phyloP scores from a whole-genome alignment of 1,140 invertebrate species.

The Pseudomyrmex cubaensis region DNA sequence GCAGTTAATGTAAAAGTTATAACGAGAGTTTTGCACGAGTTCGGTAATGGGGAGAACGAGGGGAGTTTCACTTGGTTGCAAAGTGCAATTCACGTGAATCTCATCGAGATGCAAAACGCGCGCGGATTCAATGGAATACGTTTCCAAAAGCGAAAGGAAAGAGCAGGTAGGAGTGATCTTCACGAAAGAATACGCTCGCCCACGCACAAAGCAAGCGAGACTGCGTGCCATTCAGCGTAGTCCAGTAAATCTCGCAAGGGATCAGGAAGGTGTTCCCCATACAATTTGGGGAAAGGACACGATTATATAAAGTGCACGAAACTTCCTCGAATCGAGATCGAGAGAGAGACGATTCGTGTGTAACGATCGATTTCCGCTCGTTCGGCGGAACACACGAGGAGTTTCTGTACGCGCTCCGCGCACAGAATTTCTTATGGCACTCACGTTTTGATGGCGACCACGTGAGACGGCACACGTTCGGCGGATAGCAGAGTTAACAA shows the following conservation, averaged over 20 bases:
- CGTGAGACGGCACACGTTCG: slow-evolving; percentile 42
- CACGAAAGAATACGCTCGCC: slow-evolving; percentile 13
- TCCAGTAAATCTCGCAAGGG: too few relatives aligned
- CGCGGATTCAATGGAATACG: slow-evolving; percentile 16
- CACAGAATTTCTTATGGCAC: slow-evolving; percentile 45
- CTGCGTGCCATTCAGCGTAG: too few relatives aligned
- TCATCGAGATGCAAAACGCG: neutral
- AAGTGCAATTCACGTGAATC: neutral
- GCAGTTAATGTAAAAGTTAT: slow-evolving; percentile 19
- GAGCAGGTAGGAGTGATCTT: slow-evolving; percentile 27
- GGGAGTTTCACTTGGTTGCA: neutral
- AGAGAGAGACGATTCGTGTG: too few relatives aligned
- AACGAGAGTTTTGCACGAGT: neutral
- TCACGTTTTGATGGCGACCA: slow-evolving; percentile 63
- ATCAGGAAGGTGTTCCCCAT: too few relatives aligned
- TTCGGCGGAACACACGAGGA: neutral
- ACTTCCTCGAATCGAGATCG: neutral
- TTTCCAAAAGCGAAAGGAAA: neutral
- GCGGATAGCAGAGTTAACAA: slow-evolving; percentile 44
- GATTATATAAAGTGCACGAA: too few relatives aligned
- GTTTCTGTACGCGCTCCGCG: slow-evolving; percentile 1
- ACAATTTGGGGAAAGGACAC: too few relatives aligned
- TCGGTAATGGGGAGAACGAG: neutral
- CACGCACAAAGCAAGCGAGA: neutral
- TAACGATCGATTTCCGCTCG: slow-evolving; percentile 2